Conservation (phyloP, 2,888 invertebrate genomes). For the Gymnoscelis rufifasciata region DNA sequence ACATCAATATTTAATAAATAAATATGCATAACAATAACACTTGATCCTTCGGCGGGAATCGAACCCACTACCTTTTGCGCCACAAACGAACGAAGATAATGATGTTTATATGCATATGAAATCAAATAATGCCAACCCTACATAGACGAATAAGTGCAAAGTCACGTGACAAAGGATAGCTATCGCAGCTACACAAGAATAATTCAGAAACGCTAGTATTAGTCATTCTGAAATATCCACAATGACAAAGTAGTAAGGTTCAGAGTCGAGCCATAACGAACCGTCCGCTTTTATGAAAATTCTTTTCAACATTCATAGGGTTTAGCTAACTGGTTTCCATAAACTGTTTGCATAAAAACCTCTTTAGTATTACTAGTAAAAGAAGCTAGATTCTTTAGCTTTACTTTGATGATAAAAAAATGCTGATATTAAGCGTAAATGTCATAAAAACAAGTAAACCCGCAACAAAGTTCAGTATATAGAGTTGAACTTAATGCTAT, state of each 20-base stretch:
- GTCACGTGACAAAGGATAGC: conserved; percentile 4
- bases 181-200: conserved; percentile 15
- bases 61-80: no score
- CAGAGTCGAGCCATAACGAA: conserved; percentile 4
- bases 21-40: no score
- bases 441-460: not conserved
- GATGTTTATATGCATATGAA: conserved; percentile 2
- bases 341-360: not conserved
- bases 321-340: not conserved
- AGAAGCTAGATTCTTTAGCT: not conserved
- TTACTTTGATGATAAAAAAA: not conserved
- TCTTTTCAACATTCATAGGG: not conserved
- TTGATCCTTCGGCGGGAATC: no score
- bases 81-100: no score
- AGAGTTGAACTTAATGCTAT: conserved; percentile 3
- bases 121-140: not conserved
- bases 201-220: conserved; percentile 25
- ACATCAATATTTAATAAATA: no score
- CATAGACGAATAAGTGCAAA: conserved; percentile 1
- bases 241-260: conserved; percentile 10
- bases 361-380: not conserved
- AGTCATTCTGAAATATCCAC: conserved; percentile 14
- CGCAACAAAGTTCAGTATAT: not conserved
- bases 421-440: not conserved
- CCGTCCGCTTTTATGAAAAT: not conserved